These are phyloP conservation scores for Neocrepidodera transversa DNA, from an alignment of 2,888 invertebrate species.

Conservation along the genomic window DNA sequence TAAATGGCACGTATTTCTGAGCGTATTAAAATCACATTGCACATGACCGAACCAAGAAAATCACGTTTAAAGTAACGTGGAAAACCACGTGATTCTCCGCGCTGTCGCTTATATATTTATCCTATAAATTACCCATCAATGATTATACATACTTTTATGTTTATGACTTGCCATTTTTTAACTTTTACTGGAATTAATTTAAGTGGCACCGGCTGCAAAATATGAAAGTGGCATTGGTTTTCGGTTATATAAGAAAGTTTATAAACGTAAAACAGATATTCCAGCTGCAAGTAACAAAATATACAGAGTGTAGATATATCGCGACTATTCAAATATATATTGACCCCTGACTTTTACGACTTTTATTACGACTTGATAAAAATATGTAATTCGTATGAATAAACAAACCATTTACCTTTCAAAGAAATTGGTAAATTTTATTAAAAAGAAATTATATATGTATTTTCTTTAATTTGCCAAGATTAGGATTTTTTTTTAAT, in stretches of 20 bases:
- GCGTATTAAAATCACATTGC: slow-evolving; percentile 41
- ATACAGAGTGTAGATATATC: too few species aligned
- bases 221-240: slow-evolving; percentile 33
- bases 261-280: slow-evolving; percentile 14
- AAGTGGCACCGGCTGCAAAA: slow-evolving; percentile 27
- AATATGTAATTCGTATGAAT: too few species aligned
- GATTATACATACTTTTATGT: too few species aligned
- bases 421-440: too few species aligned
- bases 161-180: slow-evolving; percentile 40
- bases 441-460: too few species aligned
- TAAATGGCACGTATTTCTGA: slow-evolving; percentile 44
- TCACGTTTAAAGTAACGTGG: slow-evolving; percentile 60
- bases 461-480: too few species aligned
- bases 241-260: slow-evolving; percentile 35
- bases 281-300: too few species aligned
- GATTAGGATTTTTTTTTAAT: too few species aligned
- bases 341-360: too few species aligned
- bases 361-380: too few species aligned
- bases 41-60: slow-evolving; percentile 50
- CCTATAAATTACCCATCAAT: slow-evolving; percentile 41
- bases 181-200: slow-evolving; percentile 27
- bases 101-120: slow-evolving; percentile 29
- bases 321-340: too few species aligned
- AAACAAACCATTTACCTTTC: too few species aligned
- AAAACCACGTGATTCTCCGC: slow-evolving; percentile 55